Evolutionary conservation across 2,113 vertebrate genomes (phyloP), one percentile per base, ranked within the genome.

Genomic region (Ellobius talpinus): DNA sequence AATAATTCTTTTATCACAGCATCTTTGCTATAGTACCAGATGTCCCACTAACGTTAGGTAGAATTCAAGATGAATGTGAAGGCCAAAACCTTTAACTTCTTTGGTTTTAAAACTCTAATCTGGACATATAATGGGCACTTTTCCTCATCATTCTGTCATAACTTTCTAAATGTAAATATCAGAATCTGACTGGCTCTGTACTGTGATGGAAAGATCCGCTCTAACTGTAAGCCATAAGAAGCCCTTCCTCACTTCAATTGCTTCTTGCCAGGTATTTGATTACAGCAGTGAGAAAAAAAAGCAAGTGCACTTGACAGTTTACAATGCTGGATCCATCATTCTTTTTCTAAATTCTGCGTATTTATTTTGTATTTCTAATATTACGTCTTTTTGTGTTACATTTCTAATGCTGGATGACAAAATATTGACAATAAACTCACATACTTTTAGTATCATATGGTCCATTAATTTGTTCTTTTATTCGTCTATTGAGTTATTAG

Each of bases 21-120:
- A 29, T n/a, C 13, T 19, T 70, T 7, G n/a, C 3, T 4, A n/a
- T 10, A 55, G 1, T 7, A 33, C 29, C 23, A 58, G 31, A 1
- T 39, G 1, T 7, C 7, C 84, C 45, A 19, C 0, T 31, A 5
- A 24, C 78, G 86, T 13, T 39, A 65, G 31, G 3, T 13, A 63
- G 5, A 87, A 23, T 39, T 45, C 84, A 77, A 89, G n/a, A 24
- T 24, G 33, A 63, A 87, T 85, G 29, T 24, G 52, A 45, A 82
- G 36, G 3, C 2, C 14, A 68, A 24, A 47, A 23, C 0, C 33
- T 6, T 68, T 61, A 72, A 45, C 4, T 74, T 76, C 58, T 61
- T 91, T 50, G 10, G 16, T 31, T 52, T 55, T 90, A 47, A 4
- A 87, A 39, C 9, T 77, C 42, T 29, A 92, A 74, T 77, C 29